These are phyloP conservation scores for Prolemur simus DNA, from an alignment of 2,113 vertebrate genomes.

Conservation along the genomic window DNA sequence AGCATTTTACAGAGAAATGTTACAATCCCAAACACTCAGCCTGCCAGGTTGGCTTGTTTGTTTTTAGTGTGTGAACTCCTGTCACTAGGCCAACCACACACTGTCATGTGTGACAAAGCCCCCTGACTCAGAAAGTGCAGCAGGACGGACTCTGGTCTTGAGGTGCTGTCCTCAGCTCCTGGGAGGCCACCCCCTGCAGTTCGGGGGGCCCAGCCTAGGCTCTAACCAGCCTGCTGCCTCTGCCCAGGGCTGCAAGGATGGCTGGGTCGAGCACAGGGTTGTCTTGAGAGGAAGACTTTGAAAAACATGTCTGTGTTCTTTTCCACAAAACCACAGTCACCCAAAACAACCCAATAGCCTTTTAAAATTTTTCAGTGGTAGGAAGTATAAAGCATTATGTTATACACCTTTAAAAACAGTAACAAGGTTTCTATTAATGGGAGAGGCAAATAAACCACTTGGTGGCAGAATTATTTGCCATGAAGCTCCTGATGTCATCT, in stretches of 20 bases:
- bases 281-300: not conserved
- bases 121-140: fast-evolving
- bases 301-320: not conserved
- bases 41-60: not conserved
- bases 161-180: fast-evolving
- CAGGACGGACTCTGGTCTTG: not conserved
- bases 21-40: fast-evolving
- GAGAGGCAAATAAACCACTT: not conserved
- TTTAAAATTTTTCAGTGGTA: not conserved
- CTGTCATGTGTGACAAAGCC: not conserved
- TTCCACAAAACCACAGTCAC: not conserved
- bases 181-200: no score
- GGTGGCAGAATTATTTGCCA: not conserved
- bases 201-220: not conserved
- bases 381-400: fast-evolving
- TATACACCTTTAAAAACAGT: not conserved
- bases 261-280: fast-evolving
- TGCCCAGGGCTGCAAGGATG: fast-evolving
- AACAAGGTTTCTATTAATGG: not conserved
- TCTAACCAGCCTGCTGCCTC: no score
- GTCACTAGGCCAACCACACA: not conserved
- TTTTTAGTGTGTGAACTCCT: not conserved
- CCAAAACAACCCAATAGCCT: not conserved
- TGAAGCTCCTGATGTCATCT: fast-evolving
- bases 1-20: fast-evolving